A percentile compares a stretch with the other conserved stretches of the same genome.
phyloP scores from a whole-genome alignment of 2,113 vertebrate genomes.

The Aspidoscelis tigris region DNA sequence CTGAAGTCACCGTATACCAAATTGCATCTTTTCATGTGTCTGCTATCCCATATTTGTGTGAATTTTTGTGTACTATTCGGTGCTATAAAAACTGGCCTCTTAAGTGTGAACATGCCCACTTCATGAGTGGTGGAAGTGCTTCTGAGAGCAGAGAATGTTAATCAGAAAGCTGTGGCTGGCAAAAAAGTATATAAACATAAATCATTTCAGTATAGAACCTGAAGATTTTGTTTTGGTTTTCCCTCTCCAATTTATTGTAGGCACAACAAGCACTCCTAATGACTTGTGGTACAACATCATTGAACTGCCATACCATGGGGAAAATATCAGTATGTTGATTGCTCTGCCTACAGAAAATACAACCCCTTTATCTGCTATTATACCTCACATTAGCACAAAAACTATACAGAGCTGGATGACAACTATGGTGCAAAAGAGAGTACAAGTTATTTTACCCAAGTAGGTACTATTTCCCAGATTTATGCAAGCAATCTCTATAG shows the following conservation, averaged over 20 bases:
- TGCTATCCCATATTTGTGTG: no score
- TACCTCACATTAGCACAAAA: constrained; percentile 90
- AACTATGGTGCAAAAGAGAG: constrained; percentile 84
- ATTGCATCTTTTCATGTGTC: no score
- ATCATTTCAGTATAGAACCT: neutral
- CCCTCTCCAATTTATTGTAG: constrained; percentile 64
- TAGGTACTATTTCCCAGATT: constrained; percentile 68
- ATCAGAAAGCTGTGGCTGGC: no score
- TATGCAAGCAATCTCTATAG: neutral
- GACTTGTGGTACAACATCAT: constrained; percentile 90
- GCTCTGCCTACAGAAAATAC: constrained; percentile 84
- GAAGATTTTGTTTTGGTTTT: neutral
- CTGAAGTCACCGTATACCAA: no score
- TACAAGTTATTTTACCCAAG: constrained; percentile 92
- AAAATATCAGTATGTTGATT: constrained; percentile 91
- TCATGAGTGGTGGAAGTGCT: no score
- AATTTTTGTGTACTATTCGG: no score
- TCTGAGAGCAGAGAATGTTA: no score
- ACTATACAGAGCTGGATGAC: constrained; percentile 89
- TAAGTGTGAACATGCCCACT: no score
- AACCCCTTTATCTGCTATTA: constrained; percentile 80
- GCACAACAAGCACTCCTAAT: constrained; percentile 84
- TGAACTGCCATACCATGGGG: constrained; percentile 91
- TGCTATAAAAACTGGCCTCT: no score
- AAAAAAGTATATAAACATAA: no score